Percentiles rank a stretch among this genome's conserved stretches.
Conservation (phyloP, 2,888 invertebrate genomes). For the Hirtodrosophila alboralis region DNA sequence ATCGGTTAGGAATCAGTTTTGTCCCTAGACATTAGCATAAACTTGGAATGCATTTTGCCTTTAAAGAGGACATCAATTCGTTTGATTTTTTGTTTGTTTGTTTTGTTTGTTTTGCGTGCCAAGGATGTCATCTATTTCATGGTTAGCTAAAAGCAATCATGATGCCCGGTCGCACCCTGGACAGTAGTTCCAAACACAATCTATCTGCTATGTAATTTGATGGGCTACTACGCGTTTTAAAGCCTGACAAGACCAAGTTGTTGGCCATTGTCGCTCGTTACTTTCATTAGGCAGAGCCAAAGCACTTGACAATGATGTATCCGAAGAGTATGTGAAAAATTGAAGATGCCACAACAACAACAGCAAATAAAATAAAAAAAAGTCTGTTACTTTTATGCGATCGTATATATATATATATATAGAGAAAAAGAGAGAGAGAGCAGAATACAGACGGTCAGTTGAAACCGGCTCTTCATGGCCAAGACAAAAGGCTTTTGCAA, state of each 20-base stretch:
- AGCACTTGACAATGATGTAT: conserved; percentile 81
- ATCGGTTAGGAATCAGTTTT: not conserved
- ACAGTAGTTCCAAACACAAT: conserved; percentile 27
- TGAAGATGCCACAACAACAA: conserved; percentile 46
- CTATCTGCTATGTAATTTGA: conserved; percentile 47
- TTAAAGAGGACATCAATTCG: conserved; percentile 53
- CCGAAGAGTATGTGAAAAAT: conserved; percentile 78
- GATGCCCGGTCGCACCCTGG: conserved; percentile 9
- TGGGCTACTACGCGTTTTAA: conserved; percentile 43
- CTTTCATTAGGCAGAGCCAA: conserved; percentile 70
- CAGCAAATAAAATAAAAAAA: conserved; percentile 18
- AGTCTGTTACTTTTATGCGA: no score
- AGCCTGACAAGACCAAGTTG: conserved; percentile 47
- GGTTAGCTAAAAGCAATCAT: not conserved
- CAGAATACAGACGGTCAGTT: conserved; percentile 43
- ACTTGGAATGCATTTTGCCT: conserved; percentile 44
- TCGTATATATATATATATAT: no score
- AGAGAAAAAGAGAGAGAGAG: not conserved
- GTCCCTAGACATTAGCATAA: conserved; percentile 47
- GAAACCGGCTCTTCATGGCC: conserved; percentile 28
- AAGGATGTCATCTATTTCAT: conserved; percentile 29
- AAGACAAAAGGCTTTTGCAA: conserved; percentile 63
- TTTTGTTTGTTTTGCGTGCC: conserved; percentile 9
- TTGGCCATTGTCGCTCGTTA: conserved; percentile 71
- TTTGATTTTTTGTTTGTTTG: conserved; percentile 25